Evolutionary conservation across 2,888 invertebrate species (phyloP), one percentile per base, ranked within the genome.

Genomic region (Papilio protenor): DNA sequence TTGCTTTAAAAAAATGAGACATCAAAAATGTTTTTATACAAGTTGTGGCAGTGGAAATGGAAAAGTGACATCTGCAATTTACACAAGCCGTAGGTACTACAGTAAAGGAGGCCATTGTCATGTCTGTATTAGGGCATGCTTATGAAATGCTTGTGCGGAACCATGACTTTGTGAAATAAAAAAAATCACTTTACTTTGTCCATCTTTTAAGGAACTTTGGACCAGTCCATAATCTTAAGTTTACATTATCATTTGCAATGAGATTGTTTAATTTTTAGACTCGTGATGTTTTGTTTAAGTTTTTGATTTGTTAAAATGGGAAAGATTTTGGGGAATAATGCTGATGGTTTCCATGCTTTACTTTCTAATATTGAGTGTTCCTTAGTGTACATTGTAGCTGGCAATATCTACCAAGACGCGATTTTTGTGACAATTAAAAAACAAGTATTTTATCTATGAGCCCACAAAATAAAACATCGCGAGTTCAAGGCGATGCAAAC

Each of bases 401-500:
- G 66, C 66, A 66, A 66, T 66, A 40, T 66, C 66, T 40, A 40
- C 66, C 8, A 10, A 66, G 40, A 66, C 66, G 1, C 40, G 61
- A 73, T 73, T 33, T 23, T 21, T n/a, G 23, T 61, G 49, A 75
- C 47, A 66, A 74, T 70, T 57, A 33, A 74, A 77, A 73, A 78
- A 73, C 78, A 64, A 47, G 76, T 70, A 76, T 76, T 81, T 85
- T 88, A 88, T 89, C 88, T 86, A 79, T 80, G 12, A 4, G 80
- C 70, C 82, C 82, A 82, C 83, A 81, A 86, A 87, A 85, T 84
- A 81, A 81, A 85, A 81, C 85, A 85, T 80, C 49, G 61, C 74
- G 82, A 81, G 83, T 81, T 84, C 87, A 86, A 87, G 86, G 85
- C 82, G 64, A 74, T 23, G 49, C 47, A 74, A 79, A 85, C 81